Conservation (phyloP, 2,888 invertebrate genomes). For the Arge pagana region DNA sequence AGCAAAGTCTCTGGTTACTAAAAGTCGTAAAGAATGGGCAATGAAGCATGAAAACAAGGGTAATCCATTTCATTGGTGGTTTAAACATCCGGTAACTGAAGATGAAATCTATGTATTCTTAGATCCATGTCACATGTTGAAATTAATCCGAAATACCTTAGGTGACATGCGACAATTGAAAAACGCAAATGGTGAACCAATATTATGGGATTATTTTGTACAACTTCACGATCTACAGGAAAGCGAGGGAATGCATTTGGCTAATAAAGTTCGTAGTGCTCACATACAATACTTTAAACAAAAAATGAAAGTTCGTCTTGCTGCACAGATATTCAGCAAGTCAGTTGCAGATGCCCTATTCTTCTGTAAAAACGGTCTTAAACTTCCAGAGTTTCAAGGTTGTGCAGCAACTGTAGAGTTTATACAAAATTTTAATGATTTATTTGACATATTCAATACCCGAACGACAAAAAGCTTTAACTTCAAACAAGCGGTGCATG, state of each 20-base stretch:
- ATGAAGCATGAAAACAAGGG: background rate
- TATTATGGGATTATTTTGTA: slow-evolving; percentile 20
- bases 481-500: slow-evolving; percentile 32
- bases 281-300: slow-evolving; percentile 27
- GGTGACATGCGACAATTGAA: slow-evolving; percentile 12
- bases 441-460: slow-evolving; percentile 37
- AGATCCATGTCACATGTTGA: slow-evolving; percentile 26
- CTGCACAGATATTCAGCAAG: slow-evolving; percentile 36
- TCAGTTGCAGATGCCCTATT: slow-evolving; percentile 37
- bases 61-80: slow-evolving; percentile 2
- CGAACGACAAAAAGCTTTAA: slow-evolving; percentile 33
- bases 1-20: slow-evolving; percentile 12
- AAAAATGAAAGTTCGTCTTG: slow-evolving; percentile 35
- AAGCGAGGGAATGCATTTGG: slow-evolving; percentile 23
- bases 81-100: slow-evolving; percentile 18
- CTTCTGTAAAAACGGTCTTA: slow-evolving; percentile 25
- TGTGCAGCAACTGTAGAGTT: slow-evolving; percentile 35
- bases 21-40: no score
- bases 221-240: slow-evolving; percentile 2
- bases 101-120: slow-evolving; percentile 15
- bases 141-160: slow-evolving; percentile 22
- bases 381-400: slow-evolving; percentile 26
- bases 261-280: slow-evolving; percentile 21
- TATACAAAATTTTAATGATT: slow-evolving; percentile 29
- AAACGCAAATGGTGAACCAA: slow-evolving; percentile 9